These are phyloP conservation scores for Tipula lateralis DNA, from an alignment of 2,888 invertebrate genomes.

Conservation along the genomic window DNA sequence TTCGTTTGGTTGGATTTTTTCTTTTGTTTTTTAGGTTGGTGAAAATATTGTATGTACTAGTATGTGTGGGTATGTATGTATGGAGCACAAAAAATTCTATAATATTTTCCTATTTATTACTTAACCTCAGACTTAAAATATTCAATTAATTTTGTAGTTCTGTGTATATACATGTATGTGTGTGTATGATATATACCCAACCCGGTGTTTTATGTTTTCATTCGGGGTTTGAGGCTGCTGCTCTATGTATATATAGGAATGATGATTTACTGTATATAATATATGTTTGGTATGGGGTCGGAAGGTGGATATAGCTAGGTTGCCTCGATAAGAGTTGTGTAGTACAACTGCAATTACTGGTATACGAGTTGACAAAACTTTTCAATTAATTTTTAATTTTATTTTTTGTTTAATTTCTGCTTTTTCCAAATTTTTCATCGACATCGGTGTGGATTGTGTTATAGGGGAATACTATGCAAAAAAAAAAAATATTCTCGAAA, in stretches of 20 bases:
- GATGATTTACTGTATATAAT: background rate
- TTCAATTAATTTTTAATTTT: background rate
- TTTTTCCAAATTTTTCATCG: background rate
- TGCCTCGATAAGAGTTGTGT: background rate
- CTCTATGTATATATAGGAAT: background rate
- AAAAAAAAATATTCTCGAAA: background rate
- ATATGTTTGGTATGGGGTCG: too few species aligned
- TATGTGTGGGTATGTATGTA: too few species aligned
- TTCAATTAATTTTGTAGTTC: conserved; percentile 19
- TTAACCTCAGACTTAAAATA: conserved; percentile 24
- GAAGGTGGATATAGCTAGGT: background rate
- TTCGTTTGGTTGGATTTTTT: background rate
- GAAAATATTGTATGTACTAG: too few species aligned
- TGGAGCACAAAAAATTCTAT: background rate
- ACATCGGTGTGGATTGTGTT: background rate
- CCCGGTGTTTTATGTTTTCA: background rate
- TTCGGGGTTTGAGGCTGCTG: background rate
- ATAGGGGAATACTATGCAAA: background rate
- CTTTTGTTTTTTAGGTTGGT: background rate
- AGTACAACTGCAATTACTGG: background rate
- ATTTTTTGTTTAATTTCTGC: background rate
- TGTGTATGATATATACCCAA: background rate
- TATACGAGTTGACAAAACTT: background rate
- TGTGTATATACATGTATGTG: too few species aligned
- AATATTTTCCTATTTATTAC: conserved; percentile 11